Conservation (phyloP, 2,797 vertebrate species). For the Chanos chanos region DNA sequence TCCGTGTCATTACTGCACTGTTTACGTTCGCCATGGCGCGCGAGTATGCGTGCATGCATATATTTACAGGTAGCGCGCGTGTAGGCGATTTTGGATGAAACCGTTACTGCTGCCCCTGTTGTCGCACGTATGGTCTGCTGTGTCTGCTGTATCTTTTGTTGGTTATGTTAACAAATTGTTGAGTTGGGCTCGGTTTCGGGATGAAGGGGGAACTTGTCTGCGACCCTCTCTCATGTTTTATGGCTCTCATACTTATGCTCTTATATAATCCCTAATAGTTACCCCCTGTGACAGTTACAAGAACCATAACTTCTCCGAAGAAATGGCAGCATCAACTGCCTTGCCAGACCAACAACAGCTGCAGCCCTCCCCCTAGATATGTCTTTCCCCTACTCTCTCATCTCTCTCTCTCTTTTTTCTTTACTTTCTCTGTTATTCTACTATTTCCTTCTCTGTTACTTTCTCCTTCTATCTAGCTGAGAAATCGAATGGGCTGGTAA, state of each 20-base stretch:
- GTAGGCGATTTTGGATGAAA: too few species aligned
- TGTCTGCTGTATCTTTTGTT: background rate
- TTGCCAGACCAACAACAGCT: conserved; percentile 22
- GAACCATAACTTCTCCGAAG: conserved; percentile 5
- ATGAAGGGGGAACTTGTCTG: background rate
- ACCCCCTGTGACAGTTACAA: conserved; percentile 2
- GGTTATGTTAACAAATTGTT: background rate
- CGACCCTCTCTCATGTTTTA: background rate
- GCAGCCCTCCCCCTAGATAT: background rate
- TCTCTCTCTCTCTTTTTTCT: background rate
- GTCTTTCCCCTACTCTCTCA: background rate
- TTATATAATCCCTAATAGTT: conserved; percentile 19
- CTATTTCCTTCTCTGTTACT: background rate
- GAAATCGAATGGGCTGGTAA: conserved; percentile 5
- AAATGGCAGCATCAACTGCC: conserved; percentile 11
- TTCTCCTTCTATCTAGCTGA: conserved; percentile 4
- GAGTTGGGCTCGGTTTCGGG: background rate
- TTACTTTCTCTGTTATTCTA: conserved; percentile 6
- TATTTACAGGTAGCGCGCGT: too few species aligned
- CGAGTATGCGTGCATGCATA: too few species aligned
- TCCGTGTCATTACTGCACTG: too few species aligned
- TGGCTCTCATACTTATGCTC: conserved; percentile 7
- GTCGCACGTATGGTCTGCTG: conserved; percentile 1
- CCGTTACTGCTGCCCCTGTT: too few species aligned
- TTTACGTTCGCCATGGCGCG: too few species aligned